Evolutionary conservation across 2,797 vertebrate genomes (phyloP).

Genomic region (Pempheris klunzingeri): DNA sequence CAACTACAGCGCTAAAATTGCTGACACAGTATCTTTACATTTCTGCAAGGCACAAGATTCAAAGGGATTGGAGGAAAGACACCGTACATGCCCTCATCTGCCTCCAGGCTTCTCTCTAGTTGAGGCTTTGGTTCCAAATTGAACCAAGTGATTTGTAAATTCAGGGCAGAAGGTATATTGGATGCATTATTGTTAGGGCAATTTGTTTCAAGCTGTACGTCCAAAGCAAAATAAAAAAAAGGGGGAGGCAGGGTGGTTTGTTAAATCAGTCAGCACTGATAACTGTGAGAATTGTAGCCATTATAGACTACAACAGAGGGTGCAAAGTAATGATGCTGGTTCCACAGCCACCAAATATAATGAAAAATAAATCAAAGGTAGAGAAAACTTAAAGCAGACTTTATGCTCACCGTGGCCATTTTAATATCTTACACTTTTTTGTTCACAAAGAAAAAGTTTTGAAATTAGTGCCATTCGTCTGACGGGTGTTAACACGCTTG

Average conservation of each 20-base stretch:
- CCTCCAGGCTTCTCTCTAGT: constrained; percentile 10
- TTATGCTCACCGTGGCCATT: neutral
- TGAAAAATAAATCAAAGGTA: neutral
- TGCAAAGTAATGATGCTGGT: constrained; percentile 10
- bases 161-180: constrained; percentile 20
- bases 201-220: neutral
- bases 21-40: constrained; percentile 46
- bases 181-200: constrained; percentile 3
- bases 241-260: too few relatives aligned
- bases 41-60: constrained; percentile 35
- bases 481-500: constrained; percentile 22
- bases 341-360: neutral
- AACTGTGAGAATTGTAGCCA: neutral
- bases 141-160: constrained; percentile 7
- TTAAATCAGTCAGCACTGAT: neutral
- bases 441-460: constrained; percentile 6
- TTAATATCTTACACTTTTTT: neutral
- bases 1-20: constrained; percentile 37
- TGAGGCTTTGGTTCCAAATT: constrained; percentile 20
- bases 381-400: neutral
- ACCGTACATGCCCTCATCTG: constrained; percentile 9
- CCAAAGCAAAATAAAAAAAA: neutral
- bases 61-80: constrained; percentile 29
- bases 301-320: neutral
- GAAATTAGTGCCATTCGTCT: constrained; percentile 1